Conservation (phyloP, 2,797 vertebrate genomes). For the Ciconia nigra region DNA sequence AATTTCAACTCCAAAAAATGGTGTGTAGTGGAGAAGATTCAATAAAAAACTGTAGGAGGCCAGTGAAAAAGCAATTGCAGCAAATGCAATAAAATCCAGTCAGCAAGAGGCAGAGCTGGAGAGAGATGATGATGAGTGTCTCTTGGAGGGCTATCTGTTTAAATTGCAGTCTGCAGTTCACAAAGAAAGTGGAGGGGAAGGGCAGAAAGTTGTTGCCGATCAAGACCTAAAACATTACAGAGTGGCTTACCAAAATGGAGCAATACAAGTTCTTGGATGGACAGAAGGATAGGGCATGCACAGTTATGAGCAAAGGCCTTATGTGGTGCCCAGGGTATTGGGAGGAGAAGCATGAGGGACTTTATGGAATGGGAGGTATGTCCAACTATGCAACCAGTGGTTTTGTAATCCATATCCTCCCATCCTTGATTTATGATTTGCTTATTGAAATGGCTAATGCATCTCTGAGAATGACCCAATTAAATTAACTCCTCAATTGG, state of each 20-base stretch:
- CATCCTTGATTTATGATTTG: neutral
- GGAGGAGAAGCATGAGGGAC: neutral
- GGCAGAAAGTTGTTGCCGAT: neutral
- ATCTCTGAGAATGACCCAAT: neutral
- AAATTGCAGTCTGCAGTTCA: neutral
- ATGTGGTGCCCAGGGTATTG: neutral
- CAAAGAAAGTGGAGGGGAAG: accelerated
- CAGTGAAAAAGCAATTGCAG: neutral
- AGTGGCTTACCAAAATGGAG: neutral
- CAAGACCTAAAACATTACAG: accelerated
- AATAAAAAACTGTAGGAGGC: neutral
- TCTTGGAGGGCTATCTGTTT: neutral
- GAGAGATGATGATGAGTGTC: neutral
- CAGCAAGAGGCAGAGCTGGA: neutral
- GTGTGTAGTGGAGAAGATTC: neutral
- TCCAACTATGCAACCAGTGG: neutral
- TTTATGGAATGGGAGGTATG: neutral
- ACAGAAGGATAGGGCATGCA: neutral
- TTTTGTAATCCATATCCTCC: neutral
- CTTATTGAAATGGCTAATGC: neutral
- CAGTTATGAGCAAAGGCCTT: neutral
- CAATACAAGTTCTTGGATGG: too few relatives aligned
- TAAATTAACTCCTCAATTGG: neutral
- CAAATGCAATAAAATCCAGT: neutral
- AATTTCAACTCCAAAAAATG: neutral